Base-by-base conservation (phyloP, 2,888 invertebrate genomes). In the Acholoe squamosa region DNA sequence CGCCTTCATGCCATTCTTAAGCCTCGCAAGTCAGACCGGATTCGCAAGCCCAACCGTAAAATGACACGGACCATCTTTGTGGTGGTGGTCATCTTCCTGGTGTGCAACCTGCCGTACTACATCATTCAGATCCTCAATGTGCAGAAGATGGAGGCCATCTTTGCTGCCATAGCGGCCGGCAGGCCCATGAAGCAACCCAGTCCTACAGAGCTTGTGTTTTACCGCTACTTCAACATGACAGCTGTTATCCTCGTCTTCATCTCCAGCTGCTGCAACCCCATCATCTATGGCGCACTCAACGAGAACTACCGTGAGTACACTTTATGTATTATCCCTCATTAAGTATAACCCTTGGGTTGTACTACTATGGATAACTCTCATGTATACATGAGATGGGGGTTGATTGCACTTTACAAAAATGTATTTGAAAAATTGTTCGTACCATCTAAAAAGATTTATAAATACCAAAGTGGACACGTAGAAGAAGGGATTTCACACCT, bases 241-340 rank as follows among this genome's bases (percentile, higher is more conserved):
- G 77, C 92, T 25, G 33, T 89, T 52, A 76, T 92, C 10, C 90
- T 92, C 28, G 91, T 91, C 28, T 92, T 90, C 61, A 77, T 92
- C 51, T 91, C 91, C 28, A 88, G 90, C 86, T 91, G 91, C 90
- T 91, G 90, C 56, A 92, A 92, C 84, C 91, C 92, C 10, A 88
- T 92, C 51, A 89, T 92, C 71, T 92, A 92, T 86, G 92, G 92
- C n/a, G 28, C 91, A 43, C 56, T 91, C 51, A 92, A 92, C 67
- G 91, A 92, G 54, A 92, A 92, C 91, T 92, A 91, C 91, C 89
- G 92, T 92, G 51, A 92, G 92, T 90, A n/a, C n/a, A 19, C 28
- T 76, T 51, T 56, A n/a, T 89, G n/a, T n/a, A n/a, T n/a, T n/a
- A n/a, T n/a, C n/a, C n/a, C n/a, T n/a, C n/a, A n/a, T n/a, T n/a